These are phyloP conservation scores for Lethocerus indicus DNA, from an alignment of 1,140 invertebrate genomes.

Conservation along the genomic window DNA sequence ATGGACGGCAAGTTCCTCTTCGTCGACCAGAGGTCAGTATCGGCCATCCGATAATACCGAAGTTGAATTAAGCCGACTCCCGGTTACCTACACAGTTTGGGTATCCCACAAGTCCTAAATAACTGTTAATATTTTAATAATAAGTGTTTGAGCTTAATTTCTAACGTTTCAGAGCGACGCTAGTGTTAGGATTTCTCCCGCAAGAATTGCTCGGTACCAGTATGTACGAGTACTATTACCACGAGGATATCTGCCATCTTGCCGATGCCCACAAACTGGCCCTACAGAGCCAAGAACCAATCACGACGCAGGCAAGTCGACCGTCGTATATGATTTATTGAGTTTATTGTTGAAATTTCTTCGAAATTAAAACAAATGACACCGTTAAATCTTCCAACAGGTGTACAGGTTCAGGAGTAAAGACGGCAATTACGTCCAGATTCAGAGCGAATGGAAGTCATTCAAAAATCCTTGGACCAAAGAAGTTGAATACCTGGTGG, in stretches of 20 bases:
- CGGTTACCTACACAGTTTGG: too few species aligned
- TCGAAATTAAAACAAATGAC: background rate
- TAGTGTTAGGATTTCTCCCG: constrained; percentile 76
- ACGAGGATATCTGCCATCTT: constrained; percentile 62
- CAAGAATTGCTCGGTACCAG: constrained; percentile 85
- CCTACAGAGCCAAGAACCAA: constrained; percentile 40
- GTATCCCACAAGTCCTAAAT: too few species aligned
- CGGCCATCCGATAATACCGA: too few species aligned
- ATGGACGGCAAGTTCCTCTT: constrained; percentile 42
- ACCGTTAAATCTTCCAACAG: constrained; percentile 19
- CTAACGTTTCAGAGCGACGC: constrained; percentile 52
- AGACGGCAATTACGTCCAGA: constrained; percentile 47
- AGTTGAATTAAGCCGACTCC: too few species aligned
- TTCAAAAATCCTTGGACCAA: constrained; percentile 87
- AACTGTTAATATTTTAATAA: too few species aligned
- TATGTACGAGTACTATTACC: constrained; percentile 85
- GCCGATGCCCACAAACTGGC: constrained; percentile 72
- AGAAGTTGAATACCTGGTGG: constrained; percentile 74
- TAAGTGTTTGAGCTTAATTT: background rate
- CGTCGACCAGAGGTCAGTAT: constrained; percentile 51
- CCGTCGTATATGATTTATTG: background rate
- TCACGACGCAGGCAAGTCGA: constrained; percentile 39
- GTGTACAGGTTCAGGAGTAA: constrained; percentile 66
- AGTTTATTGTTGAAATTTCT: background rate
- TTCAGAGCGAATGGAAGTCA: constrained; percentile 71